Conservation (phyloP, 2,113 vertebrate genomes). For the Calyptommatus sinebrachiatus region DNA sequence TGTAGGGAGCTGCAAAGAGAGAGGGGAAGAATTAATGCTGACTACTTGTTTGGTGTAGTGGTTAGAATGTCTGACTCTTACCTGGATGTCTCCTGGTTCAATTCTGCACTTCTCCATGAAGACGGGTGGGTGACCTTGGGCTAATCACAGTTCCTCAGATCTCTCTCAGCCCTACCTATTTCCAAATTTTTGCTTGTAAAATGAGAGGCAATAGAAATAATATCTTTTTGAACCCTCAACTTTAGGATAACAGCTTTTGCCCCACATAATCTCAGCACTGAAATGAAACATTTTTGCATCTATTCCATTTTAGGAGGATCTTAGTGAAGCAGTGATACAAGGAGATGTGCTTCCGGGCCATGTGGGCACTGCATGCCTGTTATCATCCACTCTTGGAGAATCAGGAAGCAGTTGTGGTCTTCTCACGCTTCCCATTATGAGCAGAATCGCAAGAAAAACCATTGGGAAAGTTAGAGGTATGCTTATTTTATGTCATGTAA, state of each 20-base stretch:
- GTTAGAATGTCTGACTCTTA: too few relatives aligned
- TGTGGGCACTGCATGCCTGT: conserved; percentile 89
- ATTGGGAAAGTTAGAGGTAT: conserved; percentile 96
- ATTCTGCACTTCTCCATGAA: too few relatives aligned
- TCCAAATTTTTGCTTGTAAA: too few relatives aligned
- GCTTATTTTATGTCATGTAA: not conserved
- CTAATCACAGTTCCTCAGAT: too few relatives aligned
- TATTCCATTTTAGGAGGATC: conserved; percentile 81
- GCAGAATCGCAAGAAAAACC: conserved; percentile 87
- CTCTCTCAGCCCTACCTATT: too few relatives aligned
- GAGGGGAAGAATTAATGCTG: not conserved
- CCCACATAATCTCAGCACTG: not conserved
- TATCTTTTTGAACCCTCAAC: too few relatives aligned
- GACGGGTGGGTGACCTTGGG: too few relatives aligned
- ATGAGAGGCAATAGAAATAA: too few relatives aligned
- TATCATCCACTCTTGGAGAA: conserved; percentile 89
- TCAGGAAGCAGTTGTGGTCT: conserved; percentile 83
- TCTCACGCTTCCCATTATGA: conserved; percentile 93
- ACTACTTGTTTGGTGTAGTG: not conserved
- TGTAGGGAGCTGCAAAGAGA: not conserved
- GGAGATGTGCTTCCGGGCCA: conserved; percentile 84
- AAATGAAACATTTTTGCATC: not conserved
- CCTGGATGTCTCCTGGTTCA: too few relatives aligned
- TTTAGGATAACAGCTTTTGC: too few relatives aligned
- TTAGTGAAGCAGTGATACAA: conserved; percentile 86